Percentiles rank a stretch among this genome's conserved stretches.
phyloP scores from a whole-genome alignment of 1,140 invertebrate genomes.

The Drosophila pallidifrons region DNA sequence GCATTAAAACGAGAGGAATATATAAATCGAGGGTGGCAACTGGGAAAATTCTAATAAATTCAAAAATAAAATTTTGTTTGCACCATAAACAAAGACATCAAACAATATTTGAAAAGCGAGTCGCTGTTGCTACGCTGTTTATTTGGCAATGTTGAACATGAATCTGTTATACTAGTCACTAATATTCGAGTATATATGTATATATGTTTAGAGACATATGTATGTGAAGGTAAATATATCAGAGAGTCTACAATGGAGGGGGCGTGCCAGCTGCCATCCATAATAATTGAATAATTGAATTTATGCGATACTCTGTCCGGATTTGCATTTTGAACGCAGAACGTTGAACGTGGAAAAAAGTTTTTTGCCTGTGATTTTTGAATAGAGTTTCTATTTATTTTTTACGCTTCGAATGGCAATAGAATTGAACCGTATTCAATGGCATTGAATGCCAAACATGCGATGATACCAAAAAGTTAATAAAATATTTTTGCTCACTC shows the following conservation, averaged over 20 bases:
- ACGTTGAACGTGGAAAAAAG: not conserved
- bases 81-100: constrained; percentile 60
- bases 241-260: constrained; percentile 4
- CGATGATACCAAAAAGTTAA: constrained; percentile 22
- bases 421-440: constrained; percentile 15
- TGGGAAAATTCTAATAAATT: constrained; percentile 63
- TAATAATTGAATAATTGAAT: constrained; percentile 80
- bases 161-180: constrained; percentile 36
- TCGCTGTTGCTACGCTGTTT: constrained; percentile 40
- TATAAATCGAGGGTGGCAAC: not conserved
- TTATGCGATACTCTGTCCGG: constrained; percentile 41
- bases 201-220: constrained; percentile 26
- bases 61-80: constrained; percentile 65
- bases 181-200: constrained; percentile 27
- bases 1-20: constrained; percentile 25
- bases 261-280: constrained; percentile 43
- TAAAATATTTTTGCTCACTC: constrained; percentile 37
- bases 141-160: constrained; percentile 26
- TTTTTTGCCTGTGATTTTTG: constrained; percentile 35
- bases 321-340: constrained; percentile 54
- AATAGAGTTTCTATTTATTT: constrained; percentile 17
- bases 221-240: constrained; percentile 37
- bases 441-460: constrained; percentile 33
- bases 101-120: constrained; percentile 57
- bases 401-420: constrained; percentile 4